Percentiles rank a stretch among this genome's conserved stretches.
These are phyloP conservation scores for Lymantria monacha DNA, from an alignment of 2,888 invertebrate species.

Conservation along the genomic window DNA sequence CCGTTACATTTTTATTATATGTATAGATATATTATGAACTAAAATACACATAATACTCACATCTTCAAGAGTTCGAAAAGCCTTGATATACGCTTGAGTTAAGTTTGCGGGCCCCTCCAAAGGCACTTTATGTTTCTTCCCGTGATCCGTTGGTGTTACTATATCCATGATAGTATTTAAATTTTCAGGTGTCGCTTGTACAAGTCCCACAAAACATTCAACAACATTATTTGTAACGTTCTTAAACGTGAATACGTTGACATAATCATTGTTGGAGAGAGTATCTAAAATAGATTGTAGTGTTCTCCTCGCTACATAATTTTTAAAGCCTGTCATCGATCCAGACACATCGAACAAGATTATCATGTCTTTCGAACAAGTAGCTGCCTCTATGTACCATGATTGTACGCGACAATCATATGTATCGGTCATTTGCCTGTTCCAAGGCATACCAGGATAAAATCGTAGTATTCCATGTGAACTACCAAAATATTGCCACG, in stretches of 20 bases:
- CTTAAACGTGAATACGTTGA: conserved; percentile 94
- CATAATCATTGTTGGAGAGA: conserved; percentile 98
- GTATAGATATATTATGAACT: too few relatives aligned
- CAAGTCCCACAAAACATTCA: conserved; percentile 92
- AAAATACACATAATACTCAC: conserved; percentile 66
- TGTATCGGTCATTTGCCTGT: conserved; percentile 81
- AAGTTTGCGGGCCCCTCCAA: conserved; percentile 93
- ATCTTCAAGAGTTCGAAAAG: conserved; percentile 90
- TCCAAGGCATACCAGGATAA: conserved; percentile 93
- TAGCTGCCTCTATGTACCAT: conserved; percentile 99
- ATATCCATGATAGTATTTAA: conserved; percentile 87
- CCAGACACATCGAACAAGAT: conserved; percentile 97
- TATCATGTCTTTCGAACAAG: conserved; percentile 98
- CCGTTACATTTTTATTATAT: too few relatives aligned
- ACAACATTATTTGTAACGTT: conserved; percentile 88
- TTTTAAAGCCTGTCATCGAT: conserved; percentile 94
- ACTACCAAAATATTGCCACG: conserved; percentile 99
- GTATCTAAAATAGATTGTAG: conserved; percentile 95
- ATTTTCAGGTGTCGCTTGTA: conserved; percentile 95
- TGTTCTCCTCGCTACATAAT: conserved; percentile 91
- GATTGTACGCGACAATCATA: conserved; percentile 96
- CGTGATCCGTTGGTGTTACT: conserved; percentile 74
- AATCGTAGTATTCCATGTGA: conserved; percentile 95
- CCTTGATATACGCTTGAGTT: conserved; percentile 89
- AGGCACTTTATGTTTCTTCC: conserved; percentile 75